Base-by-base conservation (phyloP, 2,113 vertebrate genomes). In the Parotia lawesii region DNA sequence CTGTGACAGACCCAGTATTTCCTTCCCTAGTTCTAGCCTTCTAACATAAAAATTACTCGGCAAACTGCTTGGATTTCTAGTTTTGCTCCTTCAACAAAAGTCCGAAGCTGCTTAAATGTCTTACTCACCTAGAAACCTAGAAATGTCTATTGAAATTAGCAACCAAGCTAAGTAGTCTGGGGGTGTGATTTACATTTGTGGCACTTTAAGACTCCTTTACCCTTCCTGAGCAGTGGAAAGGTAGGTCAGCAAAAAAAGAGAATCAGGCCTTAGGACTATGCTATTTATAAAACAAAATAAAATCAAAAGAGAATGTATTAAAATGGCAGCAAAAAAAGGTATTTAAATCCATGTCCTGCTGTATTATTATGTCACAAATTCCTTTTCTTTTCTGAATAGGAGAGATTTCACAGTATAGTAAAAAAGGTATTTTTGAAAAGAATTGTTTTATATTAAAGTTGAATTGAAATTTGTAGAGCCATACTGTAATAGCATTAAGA, bases 101-200 rank as follows among this genome's bases (percentile, higher is more conserved):
- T 38, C 77, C 54, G 92, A 94, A 91, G 65, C 66, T 82, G 25
- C 62, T 94, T 87, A 73, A 91, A 91, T 79, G 73, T 53, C 71
- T 92, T 81, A 53, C 77, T 89, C 66, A 93, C 90, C 89, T 84
- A 85, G 95, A 96, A 96, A 96, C 92, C 90, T 82, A 94, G 95
- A 96, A 95, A 93, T 45, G 91, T 96, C 94, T 92, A n/a, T 5
- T 57, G 79, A 94, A 92, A 96, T 96, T 96, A 96, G 86, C 28
- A 84, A 89, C 83, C 21, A 72, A 77, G 56, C 33, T 92, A 89
- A 90, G 70, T 64, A 94, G 79, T 92, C n/a, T 77, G 12, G n/a
- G 38, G 47, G n/a, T 33, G 60, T 72, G 75, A 86, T 93, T 90
- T 92, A 94, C 57, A 91, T 92, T 95, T 89, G 78, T 73, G 91